Percentiles rank a stretch among this genome's conserved stretches.
These are phyloP conservation scores for Philypnodon macrostomus DNA, from an alignment of 2,797 vertebrate genomes.

Conservation along the genomic window DNA sequence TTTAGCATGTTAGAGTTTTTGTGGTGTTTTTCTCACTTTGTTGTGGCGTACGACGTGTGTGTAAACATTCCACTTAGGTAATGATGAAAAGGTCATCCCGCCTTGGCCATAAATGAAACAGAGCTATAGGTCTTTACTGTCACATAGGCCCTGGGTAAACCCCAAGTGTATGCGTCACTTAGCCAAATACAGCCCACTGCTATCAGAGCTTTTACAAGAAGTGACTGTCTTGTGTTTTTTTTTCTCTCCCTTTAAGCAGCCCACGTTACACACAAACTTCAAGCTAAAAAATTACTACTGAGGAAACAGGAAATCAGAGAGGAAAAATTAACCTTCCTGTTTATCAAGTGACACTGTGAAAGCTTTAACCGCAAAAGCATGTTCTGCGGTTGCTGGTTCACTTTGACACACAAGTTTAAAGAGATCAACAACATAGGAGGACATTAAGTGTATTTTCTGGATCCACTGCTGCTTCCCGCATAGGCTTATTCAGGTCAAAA, in stretches of 20 bases:
- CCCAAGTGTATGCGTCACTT: slow-evolving; percentile 73
- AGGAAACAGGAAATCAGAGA: slow-evolving; percentile 80
- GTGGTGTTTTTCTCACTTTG: slow-evolving; percentile 7
- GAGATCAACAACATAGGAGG: slow-evolving; percentile 19
- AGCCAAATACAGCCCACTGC: slow-evolving; percentile 73
- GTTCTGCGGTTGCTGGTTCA: slow-evolving; percentile 37
- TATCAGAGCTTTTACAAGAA: slow-evolving; percentile 68
- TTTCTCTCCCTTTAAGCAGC: slow-evolving; percentile 52
- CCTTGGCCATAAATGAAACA: slow-evolving; percentile 31
- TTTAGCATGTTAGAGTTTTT: slow-evolving; percentile 4
- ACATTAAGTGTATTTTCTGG: slow-evolving; percentile 13
- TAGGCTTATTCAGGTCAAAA: slow-evolving; percentile 35
- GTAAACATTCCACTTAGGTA: slow-evolving; percentile 52
- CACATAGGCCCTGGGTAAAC: slow-evolving; percentile 74
- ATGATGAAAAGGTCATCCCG: slow-evolving; percentile 64
- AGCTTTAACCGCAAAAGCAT: slow-evolving; percentile 58
- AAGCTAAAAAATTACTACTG: slow-evolving; percentile 66
- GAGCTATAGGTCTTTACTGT: slow-evolving; percentile 59
- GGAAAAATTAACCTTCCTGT: slow-evolving; percentile 81
- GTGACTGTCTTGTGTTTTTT: slow-evolving; percentile 56
- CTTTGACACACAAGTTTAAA: slow-evolving; percentile 35
- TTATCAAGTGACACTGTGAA: slow-evolving; percentile 63
- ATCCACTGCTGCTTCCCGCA: slow-evolving; percentile 23
- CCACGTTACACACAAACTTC: slow-evolving; percentile 62
- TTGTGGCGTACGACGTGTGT: slow-evolving; percentile 44